Base-by-base conservation (phyloP, 2,888 invertebrate genomes). In the Cephus rjabovi region DNA sequence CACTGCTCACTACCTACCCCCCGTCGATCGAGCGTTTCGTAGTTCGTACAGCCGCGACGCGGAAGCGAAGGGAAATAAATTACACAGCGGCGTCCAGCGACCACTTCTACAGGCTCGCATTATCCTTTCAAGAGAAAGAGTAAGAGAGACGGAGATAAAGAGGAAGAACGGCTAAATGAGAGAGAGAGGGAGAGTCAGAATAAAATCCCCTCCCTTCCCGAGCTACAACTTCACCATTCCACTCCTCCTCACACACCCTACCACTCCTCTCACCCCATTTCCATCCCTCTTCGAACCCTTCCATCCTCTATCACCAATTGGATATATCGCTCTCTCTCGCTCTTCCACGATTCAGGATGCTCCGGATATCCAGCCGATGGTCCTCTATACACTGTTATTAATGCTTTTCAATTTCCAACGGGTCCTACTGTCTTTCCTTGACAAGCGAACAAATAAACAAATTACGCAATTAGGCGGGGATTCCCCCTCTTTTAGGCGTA, bases 61-160 rank as follows among this genome's bases (percentile, higher is more conserved):
- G 91, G 91, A 90, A 91, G 88, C 88, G 86, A 87, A 87, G 85
- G 87, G 87, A 89, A 86, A 90, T 91, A 90, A 91, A 91, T 91
- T 89, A 89, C 89, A 30, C 76, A 37, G 40, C 86, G 82, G 84
- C 85, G 87, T 87, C 87, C 88, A 85, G 86, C 84, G 83, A 85
- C 85, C 83, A 86, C 85, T 86, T 86, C 85, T 83, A 83, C 83
- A 81, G 81, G 83, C 82, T 80, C 76, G 80, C 79, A 83, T 83
- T 83, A 83, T 86, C 83, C 83, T 83, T 75, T 69, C 34, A 68
- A 76, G 75, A 75, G 56, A 9, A 56, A 56, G 23, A 56, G 56
- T 23, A 23, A 56, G 56, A 56, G 56, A 56, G 40, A 40, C 23
- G 23, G 40, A 40, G 23, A 23, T 9, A 56, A 56, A 23, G 6